A percentile compares a stretch with the other conserved stretches of the same genome.
phyloP scores from a whole-genome alignment of 2,113 vertebrate species.

The Mormyrus lacerda region DNA sequence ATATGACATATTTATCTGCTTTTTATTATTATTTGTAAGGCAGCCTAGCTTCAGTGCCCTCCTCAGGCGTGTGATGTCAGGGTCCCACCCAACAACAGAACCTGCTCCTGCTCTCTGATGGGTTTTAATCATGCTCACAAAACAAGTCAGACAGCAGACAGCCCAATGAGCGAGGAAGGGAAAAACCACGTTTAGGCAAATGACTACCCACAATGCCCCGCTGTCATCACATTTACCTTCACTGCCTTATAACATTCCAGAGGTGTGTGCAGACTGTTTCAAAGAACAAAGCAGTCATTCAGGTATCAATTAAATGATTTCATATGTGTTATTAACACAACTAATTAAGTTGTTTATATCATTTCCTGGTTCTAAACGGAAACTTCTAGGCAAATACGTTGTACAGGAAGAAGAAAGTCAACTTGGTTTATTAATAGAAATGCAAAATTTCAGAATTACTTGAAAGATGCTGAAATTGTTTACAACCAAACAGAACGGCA shows the following conservation, averaged over 20 bases:
- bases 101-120: background rate
- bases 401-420: background rate
- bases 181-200: background rate
- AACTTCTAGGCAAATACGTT: background rate
- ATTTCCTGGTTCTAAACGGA: background rate
- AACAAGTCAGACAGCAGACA: background rate
- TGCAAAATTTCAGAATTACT: background rate
- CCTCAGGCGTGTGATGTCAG: background rate
- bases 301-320: background rate
- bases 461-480: constrained; percentile 3
- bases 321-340: background rate
- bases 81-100: background rate
- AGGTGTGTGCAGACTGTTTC: background rate
- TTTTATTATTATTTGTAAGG: background rate
- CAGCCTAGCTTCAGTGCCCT: background rate
- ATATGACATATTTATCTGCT: background rate
- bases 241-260: background rate
- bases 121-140: background rate
- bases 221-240: background rate
- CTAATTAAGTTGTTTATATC: background rate
- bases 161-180: background rate
- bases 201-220: background rate
- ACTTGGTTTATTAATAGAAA: background rate
- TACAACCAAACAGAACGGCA: background rate
- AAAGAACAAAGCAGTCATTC: background rate